Conservation (phyloP, 2,888 invertebrate genomes). For the Hydropsyche betteni region DNA sequence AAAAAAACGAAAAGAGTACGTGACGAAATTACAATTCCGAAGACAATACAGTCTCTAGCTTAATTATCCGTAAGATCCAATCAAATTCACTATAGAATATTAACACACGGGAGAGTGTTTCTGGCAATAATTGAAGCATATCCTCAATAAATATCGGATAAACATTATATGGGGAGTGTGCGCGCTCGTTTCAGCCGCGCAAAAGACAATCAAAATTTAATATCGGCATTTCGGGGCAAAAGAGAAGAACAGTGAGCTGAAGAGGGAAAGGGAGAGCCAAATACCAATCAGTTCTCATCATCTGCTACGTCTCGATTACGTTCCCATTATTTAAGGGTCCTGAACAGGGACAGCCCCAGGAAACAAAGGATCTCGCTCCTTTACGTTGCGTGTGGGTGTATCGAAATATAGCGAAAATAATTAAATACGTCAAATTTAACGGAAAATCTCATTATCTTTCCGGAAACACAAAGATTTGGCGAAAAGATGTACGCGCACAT, state of each 20-base stretch:
- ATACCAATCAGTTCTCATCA: constrained; percentile 12
- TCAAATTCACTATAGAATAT: too few species aligned
- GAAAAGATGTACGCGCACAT: too few species aligned
- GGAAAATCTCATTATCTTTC: constrained; percentile 26
- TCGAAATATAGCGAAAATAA: constrained; percentile 15
- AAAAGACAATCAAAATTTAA: not conserved
- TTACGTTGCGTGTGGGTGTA: not conserved
- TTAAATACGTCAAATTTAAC: constrained; percentile 28
- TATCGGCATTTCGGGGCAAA: constrained; percentile 1
- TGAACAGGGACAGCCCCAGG: not conserved
- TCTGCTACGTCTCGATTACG: constrained; percentile 15
- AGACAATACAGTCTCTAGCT: too few species aligned
- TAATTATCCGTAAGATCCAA: too few species aligned
- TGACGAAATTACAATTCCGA: too few species aligned
- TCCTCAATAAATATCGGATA: constrained; percentile 24
- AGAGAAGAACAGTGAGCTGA: not conserved
- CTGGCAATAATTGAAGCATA: not conserved
- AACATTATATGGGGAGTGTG: not conserved
- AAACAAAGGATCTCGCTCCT: not conserved
- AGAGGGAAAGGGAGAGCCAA: not conserved
- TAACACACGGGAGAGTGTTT: not conserved
- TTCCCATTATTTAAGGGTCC: constrained; percentile 5
- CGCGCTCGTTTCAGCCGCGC: not conserved
- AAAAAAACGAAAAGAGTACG: too few species aligned
- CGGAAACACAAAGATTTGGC: not conserved